These are phyloP conservation scores for Cardinalis cardinalis DNA, from an alignment of 2,113 vertebrate species.

Conservation along the genomic window DNA sequence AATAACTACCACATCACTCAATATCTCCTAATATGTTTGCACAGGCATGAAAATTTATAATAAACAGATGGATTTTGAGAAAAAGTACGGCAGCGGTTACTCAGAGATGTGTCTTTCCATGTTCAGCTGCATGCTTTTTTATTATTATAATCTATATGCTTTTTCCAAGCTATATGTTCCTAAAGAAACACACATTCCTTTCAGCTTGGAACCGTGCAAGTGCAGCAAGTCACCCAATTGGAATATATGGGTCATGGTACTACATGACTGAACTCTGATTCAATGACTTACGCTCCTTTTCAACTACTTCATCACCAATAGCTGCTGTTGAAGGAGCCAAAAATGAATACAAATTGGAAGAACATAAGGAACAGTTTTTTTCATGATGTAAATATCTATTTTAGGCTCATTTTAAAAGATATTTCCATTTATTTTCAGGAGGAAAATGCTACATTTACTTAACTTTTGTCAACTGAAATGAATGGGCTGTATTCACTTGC, in stretches of 20 bases:
- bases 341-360: background rate
- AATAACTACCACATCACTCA: constrained; percentile 60
- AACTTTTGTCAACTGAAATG: background rate
- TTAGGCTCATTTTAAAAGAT: background rate
- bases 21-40: constrained; percentile 68
- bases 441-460: background rate
- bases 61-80: constrained; percentile 73
- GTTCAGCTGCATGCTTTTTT: background rate
- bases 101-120: constrained; percentile 65
- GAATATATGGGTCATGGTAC: constrained; percentile 14
- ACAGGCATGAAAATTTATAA: constrained; percentile 57
- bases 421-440: constrained; percentile 9
- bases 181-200: background rate
- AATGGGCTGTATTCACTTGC: background rate
- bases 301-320: background rate
- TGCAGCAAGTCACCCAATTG: background rate
- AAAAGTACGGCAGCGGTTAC: constrained; percentile 75
- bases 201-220: background rate
- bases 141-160: background rate
- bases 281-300: background rate
- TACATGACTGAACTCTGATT: background rate
- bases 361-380: background rate
- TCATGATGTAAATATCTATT: background rate
- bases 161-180: background rate
- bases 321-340: background rate